Percentiles rank a stretch among this genome's conserved stretches.
phyloP scores from a whole-genome alignment of 2,113 vertebrate genomes.

The Osmerus mordax region DNA sequence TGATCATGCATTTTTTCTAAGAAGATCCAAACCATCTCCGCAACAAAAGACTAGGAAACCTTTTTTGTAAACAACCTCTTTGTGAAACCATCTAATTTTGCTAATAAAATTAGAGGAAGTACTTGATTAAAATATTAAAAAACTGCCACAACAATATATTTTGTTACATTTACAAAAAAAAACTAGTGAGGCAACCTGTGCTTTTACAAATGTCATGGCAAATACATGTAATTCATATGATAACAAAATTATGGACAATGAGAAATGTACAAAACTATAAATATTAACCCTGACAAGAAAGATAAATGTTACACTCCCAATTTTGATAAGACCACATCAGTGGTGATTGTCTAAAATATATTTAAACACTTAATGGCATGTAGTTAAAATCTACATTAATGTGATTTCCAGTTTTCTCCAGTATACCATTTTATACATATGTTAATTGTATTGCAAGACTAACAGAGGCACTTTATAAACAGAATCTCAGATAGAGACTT shows the following conservation, averaged over 20 bases:
- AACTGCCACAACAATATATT: neutral
- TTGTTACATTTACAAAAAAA: slow-evolving; percentile 22
- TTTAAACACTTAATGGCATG: slow-evolving; percentile 15
- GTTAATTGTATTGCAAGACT: slow-evolving; percentile 16
- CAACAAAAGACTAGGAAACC: too few relatives aligned
- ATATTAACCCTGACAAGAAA: slow-evolving; percentile 60
- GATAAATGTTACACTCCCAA: slow-evolving; percentile 36
- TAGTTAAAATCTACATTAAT: slow-evolving; percentile 43
- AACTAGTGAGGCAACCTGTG: slow-evolving; percentile 45
- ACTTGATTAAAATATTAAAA: slow-evolving; percentile 30
- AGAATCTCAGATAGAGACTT: slow-evolving; percentile 55
- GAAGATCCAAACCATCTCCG: too few relatives aligned
- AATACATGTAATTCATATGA: neutral
- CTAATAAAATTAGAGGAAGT: neutral
- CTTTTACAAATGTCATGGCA: slow-evolving; percentile 37
- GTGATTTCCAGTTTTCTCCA: slow-evolving; percentile 67
- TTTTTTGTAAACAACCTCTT: slow-evolving; percentile 22
- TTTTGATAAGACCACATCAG: slow-evolving; percentile 33
- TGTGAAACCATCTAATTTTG: slow-evolving; percentile 16
- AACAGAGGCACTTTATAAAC: neutral
- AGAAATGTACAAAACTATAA: slow-evolving; percentile 48
- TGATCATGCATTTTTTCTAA: too few relatives aligned
- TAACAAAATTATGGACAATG: slow-evolving; percentile 1
- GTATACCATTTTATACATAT: slow-evolving; percentile 38
- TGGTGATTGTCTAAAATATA: slow-evolving; percentile 18